phyloP scores from a whole-genome alignment of 2,888 invertebrate species.

The Dynastes maya region DNA sequence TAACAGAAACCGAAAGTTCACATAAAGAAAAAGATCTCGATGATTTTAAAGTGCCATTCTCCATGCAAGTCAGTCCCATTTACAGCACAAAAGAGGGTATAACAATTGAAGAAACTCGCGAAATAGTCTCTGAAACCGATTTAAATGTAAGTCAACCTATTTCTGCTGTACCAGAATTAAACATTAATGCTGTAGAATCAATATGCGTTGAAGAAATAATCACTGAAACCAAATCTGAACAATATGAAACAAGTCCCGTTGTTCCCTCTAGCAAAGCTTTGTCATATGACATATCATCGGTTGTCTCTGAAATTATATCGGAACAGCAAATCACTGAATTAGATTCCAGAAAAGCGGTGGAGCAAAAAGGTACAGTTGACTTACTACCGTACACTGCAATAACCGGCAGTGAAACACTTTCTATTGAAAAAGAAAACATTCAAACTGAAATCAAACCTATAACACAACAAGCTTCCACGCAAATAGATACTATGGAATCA shows the following conservation, averaged over 20 bases:
- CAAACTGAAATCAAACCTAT: conserved; percentile 58
- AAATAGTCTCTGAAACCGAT: conserved; percentile 75
- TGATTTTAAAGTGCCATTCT: conserved; percentile 70
- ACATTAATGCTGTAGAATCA: conserved; percentile 77
- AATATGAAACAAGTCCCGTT: conserved; percentile 79
- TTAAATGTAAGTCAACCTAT: conserved; percentile 72
- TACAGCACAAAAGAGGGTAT: conserved; percentile 78
- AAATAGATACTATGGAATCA: conserved; percentile 70
- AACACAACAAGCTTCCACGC: conserved; percentile 64
- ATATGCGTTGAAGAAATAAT: conserved; percentile 80
- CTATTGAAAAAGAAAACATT: conserved; percentile 70
- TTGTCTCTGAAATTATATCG: conserved; percentile 72
- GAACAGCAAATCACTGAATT: conserved; percentile 66
- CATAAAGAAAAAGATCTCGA: conserved; percentile 76
- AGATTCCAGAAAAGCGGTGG: conserved; percentile 56
- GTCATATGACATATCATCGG: conserved; percentile 70
- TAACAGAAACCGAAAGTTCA: conserved; percentile 76
- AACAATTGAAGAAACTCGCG: conserved; percentile 74
- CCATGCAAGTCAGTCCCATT: conserved; percentile 73
- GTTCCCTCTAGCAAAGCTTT: conserved; percentile 68
- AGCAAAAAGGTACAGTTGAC: conserved; percentile 67
- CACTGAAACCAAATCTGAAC: conserved; percentile 82
- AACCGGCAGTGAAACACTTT: conserved; percentile 63
- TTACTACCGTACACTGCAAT: conserved; percentile 69
- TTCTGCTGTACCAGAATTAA: conserved; percentile 74